These are phyloP conservation scores for Pseudoatta argentina DNA, from an alignment of 1,140 invertebrate species.

Conservation along the genomic window DNA sequence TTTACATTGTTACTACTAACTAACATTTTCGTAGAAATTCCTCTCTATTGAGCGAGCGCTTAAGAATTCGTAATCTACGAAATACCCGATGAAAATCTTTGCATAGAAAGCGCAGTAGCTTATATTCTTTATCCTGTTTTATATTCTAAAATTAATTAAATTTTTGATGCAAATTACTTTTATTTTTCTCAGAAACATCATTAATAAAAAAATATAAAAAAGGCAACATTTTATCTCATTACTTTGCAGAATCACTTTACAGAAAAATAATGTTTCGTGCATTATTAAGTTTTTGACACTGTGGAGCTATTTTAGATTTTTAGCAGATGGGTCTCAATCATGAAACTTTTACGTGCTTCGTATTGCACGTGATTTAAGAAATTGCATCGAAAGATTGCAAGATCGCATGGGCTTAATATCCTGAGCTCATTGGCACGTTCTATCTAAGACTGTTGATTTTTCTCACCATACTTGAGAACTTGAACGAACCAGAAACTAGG, in stretches of 20 bases:
- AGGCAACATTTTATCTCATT: background rate
- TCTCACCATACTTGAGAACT: background rate
- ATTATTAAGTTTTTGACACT: background rate
- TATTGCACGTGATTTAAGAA: background rate
- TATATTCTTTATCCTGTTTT: background rate
- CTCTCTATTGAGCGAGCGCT: background rate
- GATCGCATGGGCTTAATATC: background rate
- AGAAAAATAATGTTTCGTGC: background rate
- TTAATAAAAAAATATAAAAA: background rate
- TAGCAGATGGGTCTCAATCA: background rate
- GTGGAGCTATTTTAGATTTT: background rate
- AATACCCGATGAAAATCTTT: conserved; percentile 13
- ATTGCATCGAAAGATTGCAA: background rate
- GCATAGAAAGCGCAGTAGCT: background rate
- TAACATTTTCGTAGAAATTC: conserved; percentile 20
- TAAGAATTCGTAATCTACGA: conserved; percentile 19
- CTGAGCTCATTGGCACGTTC: conserved; percentile 24
- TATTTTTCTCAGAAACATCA: background rate
- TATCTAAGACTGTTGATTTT: conserved; percentile 32
- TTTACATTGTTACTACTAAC: background rate
- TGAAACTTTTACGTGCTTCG: background rate
- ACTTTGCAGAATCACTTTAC: background rate
- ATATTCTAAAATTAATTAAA: conserved; percentile 7
- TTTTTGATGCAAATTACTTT: background rate
- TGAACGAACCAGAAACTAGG: conserved; percentile 34